phyloP scores from a whole-genome alignment of 2,888 invertebrate species.

The Cephus spinipes region DNA sequence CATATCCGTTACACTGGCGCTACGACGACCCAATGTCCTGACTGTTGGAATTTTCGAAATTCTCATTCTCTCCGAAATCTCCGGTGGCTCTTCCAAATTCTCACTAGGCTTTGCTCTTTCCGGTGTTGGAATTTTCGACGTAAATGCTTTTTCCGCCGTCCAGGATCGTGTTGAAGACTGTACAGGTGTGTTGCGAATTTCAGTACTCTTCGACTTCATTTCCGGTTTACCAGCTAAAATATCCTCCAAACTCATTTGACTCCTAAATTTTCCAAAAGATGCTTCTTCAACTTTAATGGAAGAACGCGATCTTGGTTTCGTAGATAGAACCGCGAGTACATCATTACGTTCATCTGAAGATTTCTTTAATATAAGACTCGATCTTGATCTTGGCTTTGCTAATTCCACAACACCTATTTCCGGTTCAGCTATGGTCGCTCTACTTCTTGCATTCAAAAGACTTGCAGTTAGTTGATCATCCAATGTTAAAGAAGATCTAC shows the following conservation, averaged over 20 bases:
- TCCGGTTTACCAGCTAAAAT: constrained; percentile 50
- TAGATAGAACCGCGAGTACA: constrained; percentile 55
- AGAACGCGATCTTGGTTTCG: constrained; percentile 56
- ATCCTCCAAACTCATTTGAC: constrained; percentile 59
- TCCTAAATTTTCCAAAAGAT: constrained; percentile 47
- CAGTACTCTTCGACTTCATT: constrained; percentile 21
- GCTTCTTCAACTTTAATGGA: constrained; percentile 56
- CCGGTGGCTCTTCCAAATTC: neutral
- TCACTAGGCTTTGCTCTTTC: constrained; percentile 23
- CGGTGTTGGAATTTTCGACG: constrained; percentile 51
- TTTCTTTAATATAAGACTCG: constrained; percentile 29
- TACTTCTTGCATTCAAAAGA: neutral
- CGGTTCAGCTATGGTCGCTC: neutral
- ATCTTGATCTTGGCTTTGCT: constrained; percentile 15
- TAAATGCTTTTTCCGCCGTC: constrained; percentile 41
- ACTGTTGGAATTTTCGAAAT: constrained; percentile 54
- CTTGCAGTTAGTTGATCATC: neutral
- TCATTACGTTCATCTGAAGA: constrained; percentile 42
- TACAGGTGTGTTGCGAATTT: neutral
- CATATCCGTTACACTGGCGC: constrained; percentile 71
- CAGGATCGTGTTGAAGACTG: neutral
- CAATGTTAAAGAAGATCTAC: neutral
- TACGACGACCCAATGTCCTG: constrained; percentile 52
- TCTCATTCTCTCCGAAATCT: neutral
- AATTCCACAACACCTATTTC: neutral